Percentiles rank a stretch among this genome's conserved stretches.
phyloP scores from a whole-genome alignment of 2,888 invertebrate species.

The Phragmatobia fuliginosa region DNA sequence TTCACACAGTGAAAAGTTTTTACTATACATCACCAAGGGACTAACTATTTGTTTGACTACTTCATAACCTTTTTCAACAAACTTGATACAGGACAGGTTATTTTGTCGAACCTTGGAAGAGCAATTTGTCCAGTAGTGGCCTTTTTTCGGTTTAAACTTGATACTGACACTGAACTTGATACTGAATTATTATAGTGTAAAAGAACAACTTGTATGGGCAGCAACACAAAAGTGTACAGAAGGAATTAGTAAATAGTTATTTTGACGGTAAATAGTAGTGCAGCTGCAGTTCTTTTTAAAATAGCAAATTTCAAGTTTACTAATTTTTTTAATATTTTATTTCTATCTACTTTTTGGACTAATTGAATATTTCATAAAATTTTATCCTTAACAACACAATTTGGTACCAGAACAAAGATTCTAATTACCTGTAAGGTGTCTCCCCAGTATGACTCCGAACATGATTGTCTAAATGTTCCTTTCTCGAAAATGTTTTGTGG shows the following conservation, averaged over 20 bases:
- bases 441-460: constrained; percentile 94
- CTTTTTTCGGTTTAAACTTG: background rate
- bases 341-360: background rate
- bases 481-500: constrained; percentile 94
- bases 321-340: background rate
- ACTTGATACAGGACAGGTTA: no score
- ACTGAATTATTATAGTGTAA: background rate
- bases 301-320: background rate
- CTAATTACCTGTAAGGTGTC: constrained; percentile 89
- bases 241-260: no score
- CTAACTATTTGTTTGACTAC: no score
- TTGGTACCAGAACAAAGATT: background rate
- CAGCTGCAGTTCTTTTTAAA: background rate
- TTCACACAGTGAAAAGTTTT: no score
- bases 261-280: no score
- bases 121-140: background rate
- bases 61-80: no score
- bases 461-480: constrained; percentile 95
- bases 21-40: no score
- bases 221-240: no score
- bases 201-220: background rate
- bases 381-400: background rate
- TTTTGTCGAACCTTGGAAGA: background rate
- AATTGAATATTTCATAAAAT: background rate
- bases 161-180: background rate